Evolutionary conservation across 2,113 vertebrate species (phyloP).

Genomic region (Embiotoca jacksoni): DNA sequence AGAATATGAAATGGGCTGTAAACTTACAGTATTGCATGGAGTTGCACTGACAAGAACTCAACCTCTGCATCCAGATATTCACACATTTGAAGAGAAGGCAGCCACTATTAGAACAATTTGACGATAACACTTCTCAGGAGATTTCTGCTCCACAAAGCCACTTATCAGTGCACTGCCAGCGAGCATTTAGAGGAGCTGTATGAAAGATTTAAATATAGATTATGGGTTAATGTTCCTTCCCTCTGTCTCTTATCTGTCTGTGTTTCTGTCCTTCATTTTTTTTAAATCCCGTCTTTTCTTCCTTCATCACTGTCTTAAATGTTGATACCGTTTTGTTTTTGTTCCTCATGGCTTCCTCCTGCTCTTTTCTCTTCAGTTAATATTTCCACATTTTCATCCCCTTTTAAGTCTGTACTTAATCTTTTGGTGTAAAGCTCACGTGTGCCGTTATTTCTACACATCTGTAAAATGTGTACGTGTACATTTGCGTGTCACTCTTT

Average conservation of each 20-base stretch:
- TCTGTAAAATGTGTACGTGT: constrained; percentile 55
- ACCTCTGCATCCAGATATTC: constrained; percentile 37
- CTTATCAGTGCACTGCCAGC: constrained; percentile 74
- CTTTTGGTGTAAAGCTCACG: constrained; percentile 45
- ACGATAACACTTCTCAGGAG: constrained; percentile 67
- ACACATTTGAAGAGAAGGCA: constrained; percentile 53
- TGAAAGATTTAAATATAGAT: constrained; percentile 74
- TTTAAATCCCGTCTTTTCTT: constrained; percentile 35
- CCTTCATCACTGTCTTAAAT: constrained; percentile 33
- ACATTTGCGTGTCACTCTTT: constrained; percentile 61
- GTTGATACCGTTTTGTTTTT: constrained; percentile 40
- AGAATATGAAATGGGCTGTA: constrained; percentile 12
- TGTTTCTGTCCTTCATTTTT: constrained; percentile 47
- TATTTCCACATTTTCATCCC: constrained; percentile 51
- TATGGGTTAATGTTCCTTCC: constrained; percentile 43
- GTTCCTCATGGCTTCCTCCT: constrained; percentile 39
- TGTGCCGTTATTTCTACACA: constrained; percentile 52
- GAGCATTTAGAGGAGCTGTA: constrained; percentile 65
- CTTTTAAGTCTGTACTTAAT: constrained; percentile 53
- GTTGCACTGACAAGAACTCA: constrained; percentile 31
- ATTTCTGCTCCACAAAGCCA: constrained; percentile 70
- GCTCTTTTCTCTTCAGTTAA: constrained; percentile 32
- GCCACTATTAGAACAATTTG: constrained; percentile 71
- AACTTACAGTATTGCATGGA: constrained; percentile 16
- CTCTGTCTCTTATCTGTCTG: constrained; percentile 37